Base-by-base conservation (phyloP, 2,888 invertebrate species). In the Lasius fuliginosus region DNA sequence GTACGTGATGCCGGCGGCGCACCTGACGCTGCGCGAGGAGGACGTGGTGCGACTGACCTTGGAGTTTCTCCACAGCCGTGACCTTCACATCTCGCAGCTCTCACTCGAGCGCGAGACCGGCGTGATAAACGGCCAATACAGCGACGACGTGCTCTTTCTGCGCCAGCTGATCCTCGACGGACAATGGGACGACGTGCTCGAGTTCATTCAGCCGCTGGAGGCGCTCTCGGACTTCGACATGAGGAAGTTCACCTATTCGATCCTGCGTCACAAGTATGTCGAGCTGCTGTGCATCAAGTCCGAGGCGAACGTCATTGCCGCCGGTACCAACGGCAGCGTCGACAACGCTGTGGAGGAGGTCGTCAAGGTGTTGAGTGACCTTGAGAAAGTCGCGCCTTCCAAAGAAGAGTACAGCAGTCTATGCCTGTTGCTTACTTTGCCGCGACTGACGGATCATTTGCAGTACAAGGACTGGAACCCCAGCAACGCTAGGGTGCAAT, bases 401-500 rank as follows among this genome's bases (percentile, higher is more conserved):
- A 98, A 98, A 95, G 99, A 99, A 93, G 99, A 99, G 93, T 99
- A 99, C 95, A 98, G 98, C 84, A 98, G 98, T 92, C 95, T 99
- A 90, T 99, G 99, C 95, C 96, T 99, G 88, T 95, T 99, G 82
- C 95, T 99, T 88, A 99, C 99, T 0, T 95, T 99, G 71, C 99
- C 99, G n/a, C 97, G 98, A 92, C 96, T 99, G 79, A 98, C 98
- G 9, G 99, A 99, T 95, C 99, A 99, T 94, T 96, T 97, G 86
- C 98, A 98, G 93, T 99, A 98, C 95, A 97, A 98, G 95, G 98
- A 98, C 95, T 99, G 99, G 99, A 99, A 99, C 95, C 99, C 99
- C 3, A 98, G 98, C 93, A 98, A 98, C 93, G 99, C 99, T 9
- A 95, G 98, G 82, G 98, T 99, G 12, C 98, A 98, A 94, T 99